Evolutionary conservation across 1,140 invertebrate species (phyloP).

Genomic region (Cylas formicarius): DNA sequence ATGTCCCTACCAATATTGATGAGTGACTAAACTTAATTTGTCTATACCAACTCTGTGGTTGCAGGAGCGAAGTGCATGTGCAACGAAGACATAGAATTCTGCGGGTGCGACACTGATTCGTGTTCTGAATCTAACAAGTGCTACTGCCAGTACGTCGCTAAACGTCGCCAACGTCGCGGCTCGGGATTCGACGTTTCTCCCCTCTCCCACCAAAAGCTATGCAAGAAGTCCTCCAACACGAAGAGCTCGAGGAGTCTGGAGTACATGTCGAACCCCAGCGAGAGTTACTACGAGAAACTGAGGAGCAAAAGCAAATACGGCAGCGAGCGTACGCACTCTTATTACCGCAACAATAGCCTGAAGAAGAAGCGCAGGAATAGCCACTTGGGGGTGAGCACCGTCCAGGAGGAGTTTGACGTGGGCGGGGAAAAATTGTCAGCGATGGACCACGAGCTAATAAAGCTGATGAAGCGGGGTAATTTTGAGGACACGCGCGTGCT

Average conservation of each 20-base stretch:
- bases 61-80: slow-evolving; percentile 61
- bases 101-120: slow-evolving; percentile 76
- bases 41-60: not conserved
- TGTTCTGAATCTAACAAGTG: slow-evolving; percentile 84
- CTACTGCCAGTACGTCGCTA: slow-evolving; percentile 58
- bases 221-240: slow-evolving; percentile 40
- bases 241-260: slow-evolving; percentile 52
- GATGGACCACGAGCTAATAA: slow-evolving; percentile 64
- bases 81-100: slow-evolving; percentile 49
- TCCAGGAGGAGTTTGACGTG: slow-evolving; percentile 12
- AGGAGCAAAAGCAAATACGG: slow-evolving; percentile 23
- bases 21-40: slow-evolving; percentile 21
- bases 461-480: slow-evolving; percentile 38
- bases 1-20: too few species aligned
- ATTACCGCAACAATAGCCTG: not conserved
- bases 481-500: not conserved
- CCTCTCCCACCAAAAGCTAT: slow-evolving; percentile 38
- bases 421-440: slow-evolving; percentile 13
- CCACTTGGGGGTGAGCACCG: slow-evolving; percentile 5
- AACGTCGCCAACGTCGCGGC: slow-evolving; percentile 42
- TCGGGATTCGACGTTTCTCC: not conserved
- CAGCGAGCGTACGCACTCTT: slow-evolving; percentile 10
- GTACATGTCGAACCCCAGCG: slow-evolving; percentile 44
- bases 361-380: slow-evolving; percentile 15
- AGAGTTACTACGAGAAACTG: slow-evolving; percentile 43